phyloP scores from a whole-genome alignment of 2,797 vertebrate genomes.

The Alouatta caraya region DNA sequence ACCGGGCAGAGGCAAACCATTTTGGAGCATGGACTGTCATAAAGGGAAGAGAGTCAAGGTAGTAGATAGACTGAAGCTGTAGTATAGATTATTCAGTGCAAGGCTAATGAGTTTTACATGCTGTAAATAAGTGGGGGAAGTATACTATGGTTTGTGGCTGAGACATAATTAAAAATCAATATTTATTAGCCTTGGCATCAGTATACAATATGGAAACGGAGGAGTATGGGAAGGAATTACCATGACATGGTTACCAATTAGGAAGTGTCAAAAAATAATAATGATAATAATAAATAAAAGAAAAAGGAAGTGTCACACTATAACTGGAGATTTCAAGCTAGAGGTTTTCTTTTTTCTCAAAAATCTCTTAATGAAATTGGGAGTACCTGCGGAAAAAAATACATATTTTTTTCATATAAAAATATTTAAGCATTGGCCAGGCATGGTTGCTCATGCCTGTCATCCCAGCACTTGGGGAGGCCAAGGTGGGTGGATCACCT shows the following conservation, averaged over 20 bases:
- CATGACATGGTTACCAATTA: background rate
- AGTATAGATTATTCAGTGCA: background rate
- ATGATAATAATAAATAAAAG: too few relatives aligned
- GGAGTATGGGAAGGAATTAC: background rate
- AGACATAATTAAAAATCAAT: background rate
- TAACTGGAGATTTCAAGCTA: background rate
- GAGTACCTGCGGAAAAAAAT: constrained; percentile 2
- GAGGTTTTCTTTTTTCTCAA: background rate
- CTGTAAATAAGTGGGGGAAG: background rate
- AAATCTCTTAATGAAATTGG: background rate
- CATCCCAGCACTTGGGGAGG: too few relatives aligned
- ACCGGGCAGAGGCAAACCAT: background rate
- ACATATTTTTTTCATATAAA: background rate
- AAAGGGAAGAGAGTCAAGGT: background rate
- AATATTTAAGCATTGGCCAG: background rate
- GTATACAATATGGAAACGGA: background rate
- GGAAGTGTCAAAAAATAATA: background rate
- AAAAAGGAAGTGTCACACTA: background rate
- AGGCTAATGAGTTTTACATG: background rate
- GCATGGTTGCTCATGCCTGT: too few relatives aligned
- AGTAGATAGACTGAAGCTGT: background rate
- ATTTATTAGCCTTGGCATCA: background rate
- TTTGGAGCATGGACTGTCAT: background rate
- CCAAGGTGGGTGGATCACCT: too few relatives aligned
- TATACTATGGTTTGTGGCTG: background rate